Conservation (phyloP, 2,113 vertebrate genomes). For the Tichodroma muraria region DNA sequence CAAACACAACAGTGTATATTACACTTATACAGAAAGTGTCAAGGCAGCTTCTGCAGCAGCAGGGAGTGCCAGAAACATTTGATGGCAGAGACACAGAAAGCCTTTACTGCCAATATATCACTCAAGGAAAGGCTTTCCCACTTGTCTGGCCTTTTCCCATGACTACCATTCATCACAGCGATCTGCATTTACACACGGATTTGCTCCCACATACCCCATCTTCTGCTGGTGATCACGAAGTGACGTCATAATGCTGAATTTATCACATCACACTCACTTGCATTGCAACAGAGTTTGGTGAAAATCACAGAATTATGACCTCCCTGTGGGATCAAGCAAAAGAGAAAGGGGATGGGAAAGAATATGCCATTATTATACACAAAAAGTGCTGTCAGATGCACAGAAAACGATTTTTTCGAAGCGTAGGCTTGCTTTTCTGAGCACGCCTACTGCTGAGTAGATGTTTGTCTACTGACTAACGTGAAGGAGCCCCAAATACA, state of each 20-base stretch:
- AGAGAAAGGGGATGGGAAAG: conserved; percentile 59
- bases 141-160: not conserved
- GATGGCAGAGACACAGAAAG: conserved; percentile 43
- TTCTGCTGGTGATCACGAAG: conserved; percentile 56
- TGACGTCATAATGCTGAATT: conserved; percentile 63
- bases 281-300: conserved; percentile 66
- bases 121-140: not conserved
- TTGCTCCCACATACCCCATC: conserved; percentile 58
- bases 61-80: not conserved
- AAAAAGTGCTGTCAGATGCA: conserved; percentile 30
- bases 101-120: conserved; percentile 1
- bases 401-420: not conserved
- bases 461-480: not conserved
- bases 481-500: not conserved
- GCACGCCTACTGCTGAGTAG: not conserved
- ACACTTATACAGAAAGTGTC: conserved; percentile 19
- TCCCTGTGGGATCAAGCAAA: conserved; percentile 65
- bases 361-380: conserved; percentile 56
- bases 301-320: conserved; percentile 65
- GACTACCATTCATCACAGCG: not conserved
- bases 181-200: not conserved
- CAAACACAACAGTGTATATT: conserved; percentile 22
- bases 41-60: conserved; percentile 37
- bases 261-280: conserved; percentile 66
- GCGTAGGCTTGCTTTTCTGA: not conserved